Conservation (phyloP, 2,113 vertebrate species). For the Excalfactoria chinensis region DNA sequence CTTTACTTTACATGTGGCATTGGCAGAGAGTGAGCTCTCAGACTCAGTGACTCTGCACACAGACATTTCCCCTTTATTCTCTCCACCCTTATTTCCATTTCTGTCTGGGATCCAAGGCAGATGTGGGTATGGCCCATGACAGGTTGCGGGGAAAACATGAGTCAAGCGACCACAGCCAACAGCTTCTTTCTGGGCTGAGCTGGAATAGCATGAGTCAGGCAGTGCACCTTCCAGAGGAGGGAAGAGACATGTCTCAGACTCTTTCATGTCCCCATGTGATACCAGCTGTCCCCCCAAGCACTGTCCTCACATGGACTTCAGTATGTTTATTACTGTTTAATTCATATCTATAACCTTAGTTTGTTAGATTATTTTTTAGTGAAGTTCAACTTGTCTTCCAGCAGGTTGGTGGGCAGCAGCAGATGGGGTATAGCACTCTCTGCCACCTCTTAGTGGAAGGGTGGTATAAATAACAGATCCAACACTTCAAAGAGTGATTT, state of each 20-base stretch:
- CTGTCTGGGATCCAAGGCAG: neutral
- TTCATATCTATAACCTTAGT: neutral
- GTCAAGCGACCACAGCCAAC: neutral
- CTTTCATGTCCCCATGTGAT: neutral
- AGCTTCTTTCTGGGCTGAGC: neutral
- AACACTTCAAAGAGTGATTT: neutral
- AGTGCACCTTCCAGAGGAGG: neutral
- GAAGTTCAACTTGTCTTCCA: neutral
- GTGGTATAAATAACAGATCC: neutral
- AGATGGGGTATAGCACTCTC: neutral
- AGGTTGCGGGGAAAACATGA: neutral
- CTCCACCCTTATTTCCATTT: neutral
- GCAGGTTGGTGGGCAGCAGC: neutral
- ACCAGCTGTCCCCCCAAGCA: neutral
- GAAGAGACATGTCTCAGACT: neutral
- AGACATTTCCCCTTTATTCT: neutral
- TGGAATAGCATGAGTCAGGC: neutral
- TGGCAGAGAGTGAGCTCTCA: neutral
- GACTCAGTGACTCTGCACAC: fast-evolving
- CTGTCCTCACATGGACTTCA: neutral
- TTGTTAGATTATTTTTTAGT: neutral
- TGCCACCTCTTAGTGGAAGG: neutral
- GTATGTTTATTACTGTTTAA: neutral
- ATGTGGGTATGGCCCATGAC: too few species aligned
- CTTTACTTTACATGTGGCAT: neutral